Evolutionary conservation across 2,888 invertebrate species (phyloP).

Genomic region (Aromia moschata): DNA sequence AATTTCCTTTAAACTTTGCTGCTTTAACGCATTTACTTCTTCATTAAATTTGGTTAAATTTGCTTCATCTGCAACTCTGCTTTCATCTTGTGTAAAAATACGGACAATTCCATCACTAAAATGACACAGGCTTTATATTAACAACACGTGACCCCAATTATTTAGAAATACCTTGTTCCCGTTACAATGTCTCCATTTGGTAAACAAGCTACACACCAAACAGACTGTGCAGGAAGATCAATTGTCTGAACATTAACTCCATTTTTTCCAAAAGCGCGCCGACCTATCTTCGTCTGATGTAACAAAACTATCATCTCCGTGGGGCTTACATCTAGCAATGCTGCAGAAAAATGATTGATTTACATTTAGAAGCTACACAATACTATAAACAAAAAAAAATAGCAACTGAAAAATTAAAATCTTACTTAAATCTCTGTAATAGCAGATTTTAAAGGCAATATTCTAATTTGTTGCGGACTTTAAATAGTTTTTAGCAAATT

Average conservation of each 20-base stretch:
- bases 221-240: constrained; percentile 83
- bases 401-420: not conserved
- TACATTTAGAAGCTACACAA: constrained; percentile 1
- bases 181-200: constrained; percentile 90
- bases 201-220: constrained; percentile 87
- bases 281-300: constrained; percentile 91
- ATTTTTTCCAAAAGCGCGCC: constrained; percentile 80
- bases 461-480: too few species aligned
- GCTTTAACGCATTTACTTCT: constrained; percentile 73
- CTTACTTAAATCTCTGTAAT: too few species aligned
- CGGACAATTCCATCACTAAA: constrained; percentile 87
- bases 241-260: constrained; percentile 74
- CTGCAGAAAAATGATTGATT: constrained; percentile 52
- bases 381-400: constrained; percentile 8
- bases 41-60: constrained; percentile 75
- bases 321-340: constrained; percentile 67
- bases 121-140: not conserved
- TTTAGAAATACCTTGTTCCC: constrained; percentile 67
- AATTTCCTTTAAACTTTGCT: constrained; percentile 74
- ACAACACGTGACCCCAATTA: not conserved
- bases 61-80: constrained; percentile 73
- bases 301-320: constrained; percentile 73
- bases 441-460: too few species aligned
- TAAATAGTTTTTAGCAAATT: too few species aligned
- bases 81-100: constrained; percentile 81